These are phyloP conservation scores for Aplochiton taeniatus DNA, from an alignment of 2,797 vertebrate species.

Conservation along the genomic window DNA sequence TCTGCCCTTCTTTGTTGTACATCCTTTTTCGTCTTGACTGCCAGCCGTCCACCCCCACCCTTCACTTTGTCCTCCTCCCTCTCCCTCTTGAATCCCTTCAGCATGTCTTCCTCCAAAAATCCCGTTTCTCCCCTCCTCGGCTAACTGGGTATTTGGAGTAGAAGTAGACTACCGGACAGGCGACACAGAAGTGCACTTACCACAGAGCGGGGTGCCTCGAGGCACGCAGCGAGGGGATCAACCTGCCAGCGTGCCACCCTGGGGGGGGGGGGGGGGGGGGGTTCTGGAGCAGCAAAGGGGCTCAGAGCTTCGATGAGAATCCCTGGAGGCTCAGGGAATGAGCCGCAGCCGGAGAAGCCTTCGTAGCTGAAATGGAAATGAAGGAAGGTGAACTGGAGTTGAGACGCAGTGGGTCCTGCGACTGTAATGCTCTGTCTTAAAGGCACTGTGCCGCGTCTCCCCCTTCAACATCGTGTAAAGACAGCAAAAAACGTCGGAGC, in stretches of 20 bases:
- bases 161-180: conserved; percentile 36
- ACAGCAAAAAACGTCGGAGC: too few relatives aligned
- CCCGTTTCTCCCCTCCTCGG: conserved; percentile 31
- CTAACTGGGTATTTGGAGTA: conserved; percentile 43
- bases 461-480: too few relatives aligned
- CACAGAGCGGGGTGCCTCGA: conserved; percentile 40
- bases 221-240: conserved; percentile 49
- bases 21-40: conserved; percentile 15
- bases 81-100: conserved; percentile 11
- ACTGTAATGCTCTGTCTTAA: too few relatives aligned
- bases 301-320: conserved; percentile 29
- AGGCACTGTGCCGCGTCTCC: too few relatives aligned
- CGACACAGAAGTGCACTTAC: conserved; percentile 65
- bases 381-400: too few relatives aligned
- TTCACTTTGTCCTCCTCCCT: conserved; percentile 40
- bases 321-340: too few relatives aligned
- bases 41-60: conserved; percentile 28
- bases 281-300: conserved; percentile 44
- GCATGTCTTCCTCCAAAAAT: conserved; percentile 18
- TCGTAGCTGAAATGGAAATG: too few relatives aligned
- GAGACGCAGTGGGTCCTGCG: background rate
- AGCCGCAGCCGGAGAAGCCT: too few relatives aligned
- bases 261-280: conserved; percentile 42
- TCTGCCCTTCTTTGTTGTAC: background rate
- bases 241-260: conserved; percentile 45